Base-by-base conservation (phyloP, 2,113 vertebrate genomes). In the Epinephelus moara region DNA sequence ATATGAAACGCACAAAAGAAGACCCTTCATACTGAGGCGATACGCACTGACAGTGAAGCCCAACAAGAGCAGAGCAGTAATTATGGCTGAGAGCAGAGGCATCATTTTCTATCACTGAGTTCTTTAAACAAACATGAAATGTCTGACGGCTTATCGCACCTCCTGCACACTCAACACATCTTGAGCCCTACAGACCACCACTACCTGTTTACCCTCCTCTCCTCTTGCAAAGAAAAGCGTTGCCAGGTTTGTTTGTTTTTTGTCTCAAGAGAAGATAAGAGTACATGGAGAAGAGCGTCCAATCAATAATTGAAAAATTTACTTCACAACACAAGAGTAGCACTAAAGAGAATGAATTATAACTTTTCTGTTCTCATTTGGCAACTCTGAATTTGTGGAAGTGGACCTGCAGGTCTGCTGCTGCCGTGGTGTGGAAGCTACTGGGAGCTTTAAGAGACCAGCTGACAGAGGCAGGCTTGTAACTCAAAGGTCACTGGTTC, bases 401-500 rank as follows among this genome's bases (percentile, higher is more conserved):
- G 19, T 37, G 19, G 68, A 70, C 70, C 33, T 59, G 47, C 10
- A 49, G 62, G 40, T 70, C 53, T 62, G 71, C 47, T 40, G 45
- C 63, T 63, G 30, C 55, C 5, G 45, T 25, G 27, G 5, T 14
- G 5, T 45, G n/a, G 40, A 25, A 17, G 63, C 40, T 66, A 3
- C 12, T 27, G 23, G 15, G 37, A 64, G 62, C 37, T 45, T 21
- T 21, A 13, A 40, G 57, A 30, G 33, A 63, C 6, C 57, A 47
- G 70, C 70, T 56, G 75, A 62, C 21, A 14, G 52, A 77, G 25
- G 62, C 40, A 64, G 73, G 56, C 55, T 49, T 19, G 57, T 70
- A 70, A 57, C 68, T 69, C 8, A 27, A 33, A 75, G 89, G 83
- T 84, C 85, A 75, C 2, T 0, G 76, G 80, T 85, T 87, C 75